Conservation (phyloP, 2,797 vertebrate species). For the Spinibarbus caldwelli region DNA sequence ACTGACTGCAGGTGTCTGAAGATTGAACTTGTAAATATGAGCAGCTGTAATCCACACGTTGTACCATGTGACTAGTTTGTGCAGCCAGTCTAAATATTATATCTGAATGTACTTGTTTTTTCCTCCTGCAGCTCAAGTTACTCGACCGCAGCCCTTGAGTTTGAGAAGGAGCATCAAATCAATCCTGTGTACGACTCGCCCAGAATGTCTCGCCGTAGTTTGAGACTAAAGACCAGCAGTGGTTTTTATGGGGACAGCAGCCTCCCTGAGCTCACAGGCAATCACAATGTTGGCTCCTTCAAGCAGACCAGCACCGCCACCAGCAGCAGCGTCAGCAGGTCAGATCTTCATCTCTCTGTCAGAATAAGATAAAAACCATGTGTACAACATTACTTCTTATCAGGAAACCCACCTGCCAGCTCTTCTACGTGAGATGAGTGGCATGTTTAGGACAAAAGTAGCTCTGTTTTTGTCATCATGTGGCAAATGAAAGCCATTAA, state of each 20-base stretch:
- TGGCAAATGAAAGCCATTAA: too few species aligned
- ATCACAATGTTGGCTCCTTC: slow-evolving; percentile 61
- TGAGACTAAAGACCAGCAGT: slow-evolving; percentile 79
- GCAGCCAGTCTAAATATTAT: background rate
- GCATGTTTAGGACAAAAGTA: too few species aligned
- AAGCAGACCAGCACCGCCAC: slow-evolving; percentile 62
- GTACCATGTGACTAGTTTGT: background rate
- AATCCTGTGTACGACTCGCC: slow-evolving; percentile 95
- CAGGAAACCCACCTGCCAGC: background rate
- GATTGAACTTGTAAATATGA: background rate
- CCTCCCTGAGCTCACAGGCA: slow-evolving; percentile 65
- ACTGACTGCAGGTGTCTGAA: too few species aligned
- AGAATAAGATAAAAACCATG: too few species aligned
- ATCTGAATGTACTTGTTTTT: background rate
- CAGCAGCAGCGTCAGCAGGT: slow-evolving; percentile 29
- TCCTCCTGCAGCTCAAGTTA: slow-evolving; percentile 89
- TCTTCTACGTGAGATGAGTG: background rate
- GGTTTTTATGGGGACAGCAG: slow-evolving; percentile 69
- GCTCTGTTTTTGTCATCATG: too few species aligned
- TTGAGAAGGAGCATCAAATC: slow-evolving; percentile 90
- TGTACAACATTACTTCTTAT: slow-evolving; percentile 3
- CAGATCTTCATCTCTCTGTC: slow-evolving; percentile 20
- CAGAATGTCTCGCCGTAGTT: slow-evolving; percentile 93
- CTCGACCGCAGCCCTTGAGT: slow-evolving; percentile 90
- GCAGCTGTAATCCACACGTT: background rate